Evolutionary conservation across 2,888 invertebrate genomes (phyloP).

Genomic region (Pseudanteris insignis): DNA sequence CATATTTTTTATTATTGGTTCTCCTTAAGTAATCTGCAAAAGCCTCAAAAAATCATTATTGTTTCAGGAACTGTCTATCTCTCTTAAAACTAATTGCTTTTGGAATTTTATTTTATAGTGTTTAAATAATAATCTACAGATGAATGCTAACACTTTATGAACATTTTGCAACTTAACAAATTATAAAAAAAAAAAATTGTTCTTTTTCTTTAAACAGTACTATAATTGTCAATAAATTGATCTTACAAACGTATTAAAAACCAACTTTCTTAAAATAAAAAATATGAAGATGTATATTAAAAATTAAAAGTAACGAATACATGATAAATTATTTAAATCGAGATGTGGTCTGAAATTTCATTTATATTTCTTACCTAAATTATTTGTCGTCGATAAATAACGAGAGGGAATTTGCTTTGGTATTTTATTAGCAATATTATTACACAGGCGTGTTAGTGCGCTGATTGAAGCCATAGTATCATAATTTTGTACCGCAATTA

Average conservation of each 20-base stretch:
- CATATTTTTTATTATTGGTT: neutral
- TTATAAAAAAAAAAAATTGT: slow-evolving; percentile 5
- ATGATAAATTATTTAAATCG: no score
- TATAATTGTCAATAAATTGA: no score
- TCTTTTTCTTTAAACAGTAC: no score
- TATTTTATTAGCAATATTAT: slow-evolving; percentile 13
- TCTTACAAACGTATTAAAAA: neutral
- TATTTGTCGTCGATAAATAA: slow-evolving; percentile 18
- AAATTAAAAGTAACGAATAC: neutral
- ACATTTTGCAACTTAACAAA: no score
- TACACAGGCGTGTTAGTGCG: slow-evolving; percentile 19
- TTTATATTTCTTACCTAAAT: slow-evolving; percentile 16
- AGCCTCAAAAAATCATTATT: no score
- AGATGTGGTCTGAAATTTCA: no score
- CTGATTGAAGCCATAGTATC: slow-evolving; percentile 25
- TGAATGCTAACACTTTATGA: no score
- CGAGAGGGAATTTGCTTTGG: slow-evolving; percentile 4
- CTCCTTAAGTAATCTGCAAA: slow-evolving; percentile 1
- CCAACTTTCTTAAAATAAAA: neutral
- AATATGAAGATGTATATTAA: neutral
- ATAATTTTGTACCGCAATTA: no score
- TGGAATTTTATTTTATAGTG: no score
- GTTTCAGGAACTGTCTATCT: no score
- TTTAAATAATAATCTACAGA: no score
- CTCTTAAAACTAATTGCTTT: no score